Evolutionary conservation across 1,140 invertebrate genomes (phyloP), one percentile per base, ranked within the genome.

Genomic region (Papilio polytes): DNA sequence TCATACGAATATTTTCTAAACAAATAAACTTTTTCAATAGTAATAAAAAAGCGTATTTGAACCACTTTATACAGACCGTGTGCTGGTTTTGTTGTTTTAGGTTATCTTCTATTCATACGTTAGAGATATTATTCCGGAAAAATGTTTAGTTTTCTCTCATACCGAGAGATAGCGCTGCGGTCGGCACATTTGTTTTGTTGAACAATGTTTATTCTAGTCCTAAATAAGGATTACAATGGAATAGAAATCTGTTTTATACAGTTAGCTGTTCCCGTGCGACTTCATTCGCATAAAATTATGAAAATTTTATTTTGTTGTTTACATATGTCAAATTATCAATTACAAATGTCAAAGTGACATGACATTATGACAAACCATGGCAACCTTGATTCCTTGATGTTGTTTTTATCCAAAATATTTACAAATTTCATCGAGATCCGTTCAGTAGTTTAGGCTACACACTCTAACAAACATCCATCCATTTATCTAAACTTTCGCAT

Each of bases 21-120:
- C 26, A 70, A 70, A 70, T 70, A 70, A 70, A 70, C 63, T 70
- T 70, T 70, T 70, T 70, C 26, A 63, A 70, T 70, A 31, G 22
- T 31, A 36, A 31, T 31, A 66, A 18, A 70, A 70, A 70, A 70
- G 63, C 20, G 22, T 31, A 70, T 70, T 70, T 31, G 26, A 70
- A 31, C 26, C 63, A 31, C 12, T 70, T 70, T 70, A 22, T 31
- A 70, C 13, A 18, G 22, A 59, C 36, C 46, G 46, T 70, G 63
- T 70, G 3, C 63, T 15, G 26, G 63, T 70, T 70, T 70, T 31
- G 26, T 70, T 70, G 26, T 31, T 70, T 70, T 36, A 70, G 12
- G 63, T 70, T 70, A 70, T 70, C 26, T 70, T 66, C 63, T 70
- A 70, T 70, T 70, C 63, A 70, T 70, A 31, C 13, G 63, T 70